These are phyloP conservation scores for Gonatopus flavifemur DNA, from an alignment of 1,140 invertebrate species.

Conservation along the genomic window DNA sequence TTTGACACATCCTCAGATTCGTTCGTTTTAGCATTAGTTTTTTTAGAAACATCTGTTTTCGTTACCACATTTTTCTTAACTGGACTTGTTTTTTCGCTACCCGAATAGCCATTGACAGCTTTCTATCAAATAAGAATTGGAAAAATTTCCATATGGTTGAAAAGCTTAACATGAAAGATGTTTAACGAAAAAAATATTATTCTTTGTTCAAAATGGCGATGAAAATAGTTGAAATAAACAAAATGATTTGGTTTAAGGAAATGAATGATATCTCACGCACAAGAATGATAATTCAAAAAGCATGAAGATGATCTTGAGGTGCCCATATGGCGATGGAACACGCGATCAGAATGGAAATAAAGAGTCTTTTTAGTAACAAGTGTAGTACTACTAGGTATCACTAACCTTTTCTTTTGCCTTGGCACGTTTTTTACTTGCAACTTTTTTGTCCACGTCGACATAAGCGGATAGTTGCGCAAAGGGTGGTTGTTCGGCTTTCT, in stretches of 20 bases:
- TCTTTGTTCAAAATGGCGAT: background rate
- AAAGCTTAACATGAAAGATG: no score
- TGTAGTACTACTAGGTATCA: no score
- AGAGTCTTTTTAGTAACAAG: no score
- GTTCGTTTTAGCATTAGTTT: slow-evolving; percentile 42
- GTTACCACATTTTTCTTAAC: slow-evolving; percentile 53
- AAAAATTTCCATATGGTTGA: background rate
- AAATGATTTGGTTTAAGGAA: background rate
- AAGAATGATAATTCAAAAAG: background rate
- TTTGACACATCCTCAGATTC: slow-evolving; percentile 53
- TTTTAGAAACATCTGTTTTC: slow-evolving; percentile 52
- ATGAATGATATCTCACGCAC: background rate
- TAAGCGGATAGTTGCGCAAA: slow-evolving; percentile 67
- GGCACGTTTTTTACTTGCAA: slow-evolving; percentile 64
- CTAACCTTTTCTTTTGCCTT: slow-evolving; percentile 74
- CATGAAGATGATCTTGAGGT: no score
- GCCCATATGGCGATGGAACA: background rate
- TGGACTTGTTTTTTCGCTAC: slow-evolving; percentile 56
- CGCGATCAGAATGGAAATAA: background rate
- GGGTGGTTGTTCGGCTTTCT: slow-evolving; percentile 70
- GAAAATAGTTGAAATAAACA: background rate
- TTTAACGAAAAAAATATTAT: no score
- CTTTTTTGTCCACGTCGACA: slow-evolving; percentile 65
- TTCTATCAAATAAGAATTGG: slow-evolving; percentile 36
- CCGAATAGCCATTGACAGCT: slow-evolving; percentile 54